Evolutionary conservation across 2,113 vertebrate species (phyloP).

Genomic region (Henicopernis longicauda): DNA sequence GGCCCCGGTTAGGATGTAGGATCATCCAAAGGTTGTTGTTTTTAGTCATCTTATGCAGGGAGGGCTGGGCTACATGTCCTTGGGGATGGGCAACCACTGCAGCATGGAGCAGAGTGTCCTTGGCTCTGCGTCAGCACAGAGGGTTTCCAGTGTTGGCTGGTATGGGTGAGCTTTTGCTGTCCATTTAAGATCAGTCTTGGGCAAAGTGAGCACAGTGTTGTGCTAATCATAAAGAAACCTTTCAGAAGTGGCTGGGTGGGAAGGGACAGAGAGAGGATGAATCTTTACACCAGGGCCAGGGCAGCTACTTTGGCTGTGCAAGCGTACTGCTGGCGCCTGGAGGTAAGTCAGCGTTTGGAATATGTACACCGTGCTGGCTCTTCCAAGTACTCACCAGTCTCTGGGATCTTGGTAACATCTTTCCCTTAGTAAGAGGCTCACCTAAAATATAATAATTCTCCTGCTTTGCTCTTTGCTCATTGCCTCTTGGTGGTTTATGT

Average conservation of each 20-base stretch:
- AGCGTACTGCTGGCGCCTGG: background rate
- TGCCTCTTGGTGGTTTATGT: background rate
- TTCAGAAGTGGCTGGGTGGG: background rate
- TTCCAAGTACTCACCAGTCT: background rate
- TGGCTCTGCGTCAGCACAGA: background rate
- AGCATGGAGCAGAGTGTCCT: background rate
- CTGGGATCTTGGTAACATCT: background rate
- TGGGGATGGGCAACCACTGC: background rate
- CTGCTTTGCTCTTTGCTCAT: background rate
- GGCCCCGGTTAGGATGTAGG: background rate
- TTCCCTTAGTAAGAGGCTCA: background rate
- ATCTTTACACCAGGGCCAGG: background rate
- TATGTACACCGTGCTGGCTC: accelerated
- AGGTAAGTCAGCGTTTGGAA: background rate
- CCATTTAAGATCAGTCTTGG: background rate
- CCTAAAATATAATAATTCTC: background rate
- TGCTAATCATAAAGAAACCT: background rate
- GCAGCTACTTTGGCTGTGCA: background rate
- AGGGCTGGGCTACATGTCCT: background rate
- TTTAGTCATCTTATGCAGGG: background rate
- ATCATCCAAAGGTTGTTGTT: background rate
- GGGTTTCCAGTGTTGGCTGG: background rate
- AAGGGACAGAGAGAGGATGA: background rate
- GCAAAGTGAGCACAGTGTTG: background rate
- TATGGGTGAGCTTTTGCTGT: background rate